Conservation (phyloP, 37 sponge, comb jelly and placozoan species). For the Dysidea cf. avara region DNA sequence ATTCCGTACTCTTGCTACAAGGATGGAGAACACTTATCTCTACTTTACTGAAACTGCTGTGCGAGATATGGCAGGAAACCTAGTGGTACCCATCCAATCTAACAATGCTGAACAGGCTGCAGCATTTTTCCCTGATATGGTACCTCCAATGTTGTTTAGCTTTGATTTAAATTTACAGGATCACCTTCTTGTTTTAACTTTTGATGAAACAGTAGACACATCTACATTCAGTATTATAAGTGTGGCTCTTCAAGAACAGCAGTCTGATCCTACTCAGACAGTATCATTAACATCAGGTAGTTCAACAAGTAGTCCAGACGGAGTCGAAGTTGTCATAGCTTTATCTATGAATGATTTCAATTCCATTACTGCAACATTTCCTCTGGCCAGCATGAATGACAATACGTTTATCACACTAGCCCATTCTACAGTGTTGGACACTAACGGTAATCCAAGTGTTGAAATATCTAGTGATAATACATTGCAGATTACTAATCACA, state of each 20-base stretch:
- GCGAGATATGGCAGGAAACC: conserved; percentile 61
- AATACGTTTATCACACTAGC: conserved; percentile 67
- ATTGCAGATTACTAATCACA: conserved; percentile 55
- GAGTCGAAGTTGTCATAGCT: conserved; percentile 43
- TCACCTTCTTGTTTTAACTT: conserved; percentile 46
- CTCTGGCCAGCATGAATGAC: conserved; percentile 62
- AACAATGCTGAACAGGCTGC: conserved; percentile 31
- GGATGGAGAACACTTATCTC: conserved; percentile 54
- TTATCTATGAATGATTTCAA: conserved; percentile 77
- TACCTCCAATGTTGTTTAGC: conserved; percentile 48
- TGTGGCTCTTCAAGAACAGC: conserved; percentile 59
- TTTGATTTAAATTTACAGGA: conserved; percentile 60
- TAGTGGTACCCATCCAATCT: conserved; percentile 33
- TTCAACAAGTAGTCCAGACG: conserved; percentile 43
- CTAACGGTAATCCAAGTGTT: conserved; percentile 51
- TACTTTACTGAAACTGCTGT: conserved; percentile 44
- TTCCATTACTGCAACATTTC: conserved; percentile 49
- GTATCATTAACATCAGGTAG: conserved; percentile 62
- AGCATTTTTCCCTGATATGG: conserved; percentile 14
- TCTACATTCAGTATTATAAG: conserved; percentile 47
- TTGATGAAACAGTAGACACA: conserved; percentile 77
- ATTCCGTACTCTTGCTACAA: conserved; percentile 48
- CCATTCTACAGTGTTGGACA: conserved; percentile 55
- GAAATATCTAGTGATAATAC: conserved; percentile 50
- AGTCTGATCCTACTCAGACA: conserved; percentile 22